Evolutionary conservation across 2,888 invertebrate species (phyloP), one percentile per base, ranked within the genome.

Genomic region (Cephus rjabovi): DNA sequence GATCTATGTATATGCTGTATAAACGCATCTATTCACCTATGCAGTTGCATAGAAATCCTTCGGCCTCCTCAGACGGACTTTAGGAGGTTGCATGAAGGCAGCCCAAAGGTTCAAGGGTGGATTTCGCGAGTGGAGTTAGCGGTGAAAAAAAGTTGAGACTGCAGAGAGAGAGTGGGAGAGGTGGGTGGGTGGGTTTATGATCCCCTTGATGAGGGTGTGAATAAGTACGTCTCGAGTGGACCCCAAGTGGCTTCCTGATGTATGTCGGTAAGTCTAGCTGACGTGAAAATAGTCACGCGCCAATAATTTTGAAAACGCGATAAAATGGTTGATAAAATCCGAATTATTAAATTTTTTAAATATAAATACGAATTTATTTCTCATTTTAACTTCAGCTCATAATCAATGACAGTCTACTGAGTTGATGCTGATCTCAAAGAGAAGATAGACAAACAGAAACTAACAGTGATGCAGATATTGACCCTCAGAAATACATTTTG

Each of bases 201-300:
- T 86, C 81, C 82, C 82, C 87, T 88, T 87, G 88, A 87, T 83
- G 84, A 87, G 87, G 88, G 89, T 87, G 89, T 85, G 89, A 89
- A 89, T 89, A 88, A 89, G 89, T 87, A 83, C 81, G 89, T 89
- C 89, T 89, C 89, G 78, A 89, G 89, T 88, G 86, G 56, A 0
- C 2, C 9, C 56, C 56, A 56, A 56, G 56, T 56, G 23, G 56
- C 56, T 56, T 23, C 56, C 56, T 56, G 56, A 56, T 9, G 23
- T 56, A 56, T 23, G 56, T 56, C 23, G 56, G 23, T 56, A 56
- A 56, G 56, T 56, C 23, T 56, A 23, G 56, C 56, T 2, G 56
- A 6, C 56, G 56, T 9, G 56, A 56, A 56, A 56, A 56, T 56
- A 56, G 23, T 56, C 23, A 56, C 56, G 56, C 23, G 23, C 56